Evolutionary conservation across 1,140 invertebrate genomes (phyloP), one percentile per base, ranked within the genome.

Genomic region (Theocolax elegans): DNA sequence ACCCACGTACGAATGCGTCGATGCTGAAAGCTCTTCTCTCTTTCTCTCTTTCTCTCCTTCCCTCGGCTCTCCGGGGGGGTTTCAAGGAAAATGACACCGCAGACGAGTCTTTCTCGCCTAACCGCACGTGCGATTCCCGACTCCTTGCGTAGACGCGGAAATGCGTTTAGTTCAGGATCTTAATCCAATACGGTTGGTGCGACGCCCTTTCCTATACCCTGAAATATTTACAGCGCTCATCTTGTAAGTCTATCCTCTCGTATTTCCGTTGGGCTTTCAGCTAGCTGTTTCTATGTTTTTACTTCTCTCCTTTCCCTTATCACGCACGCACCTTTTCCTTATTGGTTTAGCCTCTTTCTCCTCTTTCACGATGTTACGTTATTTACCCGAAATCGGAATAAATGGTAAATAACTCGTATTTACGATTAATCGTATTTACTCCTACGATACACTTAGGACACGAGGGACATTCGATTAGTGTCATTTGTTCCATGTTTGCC

Each of bases 211-310:
- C n/a, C n/a, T n/a, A n/a, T 23, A 31, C 54, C 49, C 17, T 75
- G 64, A 75, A 75, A 75, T 75, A 75, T 75, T 75, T 70, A 75
- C 66, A 23, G 19, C 54, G 21, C 67, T 58, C 67, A 69, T 67
- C 60, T 58, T 56, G 53, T 72, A 68, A 68, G 67, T 17, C 27
- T 48, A 48, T 67, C 54, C 54, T 67, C 65, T 67, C 65, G 21
- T 40, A 12, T 67, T 67, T 48, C 65, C 35, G 35, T 56, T 13
- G 46, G 51, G 64, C 49, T 65, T 65, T 53, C 35, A 19, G 35
- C n/a, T 54, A 21, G 13, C 35, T 60, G 66, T 31, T 60, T 67
- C 31, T 25, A n/a, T n/a, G 4, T 54, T 59, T 44, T 27, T 23
- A 29, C n/a, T 56, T 42, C 44, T 35, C 15, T 60, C 25, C 10